Percentiles rank a stretch among this genome's conserved stretches.
Conservation (phyloP, 1,140 invertebrate species). For the Polyergus mexicanus region DNA sequence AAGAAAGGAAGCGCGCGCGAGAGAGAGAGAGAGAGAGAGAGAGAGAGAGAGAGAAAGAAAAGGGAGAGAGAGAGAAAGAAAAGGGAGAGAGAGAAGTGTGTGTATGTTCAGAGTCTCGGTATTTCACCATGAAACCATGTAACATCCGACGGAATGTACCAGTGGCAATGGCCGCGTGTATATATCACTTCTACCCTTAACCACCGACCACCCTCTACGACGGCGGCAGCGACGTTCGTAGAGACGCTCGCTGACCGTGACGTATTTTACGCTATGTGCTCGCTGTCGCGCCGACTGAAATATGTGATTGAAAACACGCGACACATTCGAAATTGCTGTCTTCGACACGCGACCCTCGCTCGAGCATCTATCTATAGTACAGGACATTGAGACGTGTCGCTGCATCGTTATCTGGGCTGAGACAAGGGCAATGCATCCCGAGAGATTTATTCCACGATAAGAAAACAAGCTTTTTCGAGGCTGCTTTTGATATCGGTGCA, state of each 20-base stretch:
- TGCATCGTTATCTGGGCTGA: constrained; percentile 27
- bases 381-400: constrained; percentile 30
- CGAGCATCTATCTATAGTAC: constrained; percentile 29
- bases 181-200: constrained; percentile 77
- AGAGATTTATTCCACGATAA: constrained; percentile 34
- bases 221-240: constrained; percentile 46
- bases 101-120: constrained; percentile 67
- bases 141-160: constrained; percentile 73
- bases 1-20: background rate
- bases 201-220: constrained; percentile 59
- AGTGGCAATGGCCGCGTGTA: constrained; percentile 74
- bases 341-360: constrained; percentile 50
- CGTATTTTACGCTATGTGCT: constrained; percentile 76
- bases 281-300: constrained; percentile 66
- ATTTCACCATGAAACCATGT: constrained; percentile 72
- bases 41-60: too few relatives aligned
- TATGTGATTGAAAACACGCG: constrained; percentile 64
- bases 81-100: constrained; percentile 13
- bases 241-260: constrained; percentile 75
- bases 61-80: background rate
- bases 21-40: background rate
- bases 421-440: background rate
- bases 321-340: constrained; percentile 61
- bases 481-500: background rate
- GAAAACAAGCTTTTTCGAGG: background rate